A percentile compares a stretch with the other conserved stretches of the same genome.
These are phyloP conservation scores for Aldrovandia affinis DNA, from an alignment of 2,797 vertebrate species.

Conservation along the genomic window DNA sequence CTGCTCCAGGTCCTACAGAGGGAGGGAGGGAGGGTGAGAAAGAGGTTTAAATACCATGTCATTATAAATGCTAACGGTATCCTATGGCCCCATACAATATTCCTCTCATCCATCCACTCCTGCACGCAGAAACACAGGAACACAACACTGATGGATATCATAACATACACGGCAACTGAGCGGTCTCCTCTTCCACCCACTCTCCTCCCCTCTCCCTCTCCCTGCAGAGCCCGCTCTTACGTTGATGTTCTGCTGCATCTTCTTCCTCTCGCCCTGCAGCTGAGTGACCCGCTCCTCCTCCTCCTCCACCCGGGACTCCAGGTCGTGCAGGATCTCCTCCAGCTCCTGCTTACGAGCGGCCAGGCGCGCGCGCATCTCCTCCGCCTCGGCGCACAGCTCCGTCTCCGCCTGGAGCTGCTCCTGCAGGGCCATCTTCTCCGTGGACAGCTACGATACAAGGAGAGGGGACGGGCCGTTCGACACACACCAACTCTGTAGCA, in stretches of 20 bases:
- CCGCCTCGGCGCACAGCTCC: constrained; percentile 93
- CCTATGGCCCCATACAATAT: not conserved
- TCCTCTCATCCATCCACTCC: not conserved
- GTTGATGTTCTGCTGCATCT: constrained; percentile 96
- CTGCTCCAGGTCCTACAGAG: constrained; percentile 88
- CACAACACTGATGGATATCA: not conserved
- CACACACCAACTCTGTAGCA: not conserved
- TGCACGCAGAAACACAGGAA: not conserved
- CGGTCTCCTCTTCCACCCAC: not conserved
- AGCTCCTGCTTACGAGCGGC: constrained; percentile 94
- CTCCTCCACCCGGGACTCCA: constrained; percentile 95
- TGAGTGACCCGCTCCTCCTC: constrained; percentile 93
- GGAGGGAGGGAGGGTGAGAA: not conserved
- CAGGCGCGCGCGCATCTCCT: constrained; percentile 93
- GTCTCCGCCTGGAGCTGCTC: constrained; percentile 98
- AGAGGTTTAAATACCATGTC: not conserved
- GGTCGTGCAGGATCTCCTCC: constrained; percentile 96
- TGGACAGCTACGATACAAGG: constrained; percentile 74
- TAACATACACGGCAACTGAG: not conserved
- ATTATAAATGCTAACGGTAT: not conserved
- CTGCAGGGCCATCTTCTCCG: constrained; percentile 93
- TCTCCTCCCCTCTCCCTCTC: not conserved
- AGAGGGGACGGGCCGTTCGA: not conserved
- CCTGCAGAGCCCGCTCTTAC: constrained; percentile 58
- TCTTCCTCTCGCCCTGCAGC: constrained; percentile 86